Conservation (phyloP, 2,797 vertebrate species). For the Argya squamiceps region DNA sequence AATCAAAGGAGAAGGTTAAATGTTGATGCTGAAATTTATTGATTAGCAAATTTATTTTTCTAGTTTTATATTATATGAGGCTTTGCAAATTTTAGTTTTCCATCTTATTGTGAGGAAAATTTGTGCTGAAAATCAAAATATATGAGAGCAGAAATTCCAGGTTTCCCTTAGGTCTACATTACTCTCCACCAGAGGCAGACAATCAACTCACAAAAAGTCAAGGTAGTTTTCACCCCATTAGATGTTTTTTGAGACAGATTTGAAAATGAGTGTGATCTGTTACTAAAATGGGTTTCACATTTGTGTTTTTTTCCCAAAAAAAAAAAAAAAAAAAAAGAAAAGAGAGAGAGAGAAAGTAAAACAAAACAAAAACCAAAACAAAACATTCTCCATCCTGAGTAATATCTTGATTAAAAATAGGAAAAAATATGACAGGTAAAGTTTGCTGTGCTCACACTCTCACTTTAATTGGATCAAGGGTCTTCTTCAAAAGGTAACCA, state of each 20-base stretch:
- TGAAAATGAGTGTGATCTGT: background rate
- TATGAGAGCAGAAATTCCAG: background rate
- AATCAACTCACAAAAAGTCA: background rate
- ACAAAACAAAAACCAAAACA: rapidly evolving
- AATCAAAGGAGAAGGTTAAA: background rate
- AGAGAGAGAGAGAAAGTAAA: background rate
- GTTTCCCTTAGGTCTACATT: background rate
- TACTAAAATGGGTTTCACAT: background rate
- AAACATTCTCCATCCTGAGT: background rate
- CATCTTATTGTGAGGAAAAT: background rate
- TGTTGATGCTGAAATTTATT: background rate
- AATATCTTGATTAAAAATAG: background rate
- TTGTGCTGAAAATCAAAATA: background rate
- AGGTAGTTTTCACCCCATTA: background rate
- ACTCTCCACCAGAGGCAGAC: background rate
- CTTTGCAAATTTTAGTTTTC: background rate
- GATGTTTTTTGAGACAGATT: background rate
- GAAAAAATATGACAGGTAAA: background rate
- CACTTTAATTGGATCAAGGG: background rate
- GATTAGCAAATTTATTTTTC: background rate
- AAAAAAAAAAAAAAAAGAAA: too few relatives aligned
- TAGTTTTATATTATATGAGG: background rate
- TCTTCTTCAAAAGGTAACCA: background rate
- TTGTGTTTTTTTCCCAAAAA: background rate
- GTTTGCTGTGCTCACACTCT: background rate